Conservation (phyloP, 2,113 vertebrate species). For the Malaclemys terrapin region DNA sequence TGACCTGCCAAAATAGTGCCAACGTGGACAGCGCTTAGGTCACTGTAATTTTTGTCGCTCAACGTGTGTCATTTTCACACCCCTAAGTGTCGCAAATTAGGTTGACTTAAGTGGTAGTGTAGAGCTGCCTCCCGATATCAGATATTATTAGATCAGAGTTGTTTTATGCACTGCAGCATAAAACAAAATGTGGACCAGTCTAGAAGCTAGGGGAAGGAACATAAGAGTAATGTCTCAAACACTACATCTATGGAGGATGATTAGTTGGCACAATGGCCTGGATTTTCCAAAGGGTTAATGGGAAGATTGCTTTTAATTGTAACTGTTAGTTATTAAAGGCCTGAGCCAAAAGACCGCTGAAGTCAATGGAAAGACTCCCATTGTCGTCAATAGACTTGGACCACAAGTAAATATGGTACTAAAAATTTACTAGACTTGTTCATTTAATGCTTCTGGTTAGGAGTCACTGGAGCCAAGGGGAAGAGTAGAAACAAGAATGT, state of each 20-base stretch:
- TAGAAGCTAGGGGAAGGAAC: background rate
- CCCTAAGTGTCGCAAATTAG: no score
- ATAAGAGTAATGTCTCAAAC: background rate
- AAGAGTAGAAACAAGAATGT: background rate
- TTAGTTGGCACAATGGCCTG: background rate
- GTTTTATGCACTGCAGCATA: background rate
- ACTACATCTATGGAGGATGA: background rate
- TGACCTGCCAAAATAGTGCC: no score
- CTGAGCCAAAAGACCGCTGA: background rate
- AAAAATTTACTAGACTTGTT: background rate
- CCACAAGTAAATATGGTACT: background rate
- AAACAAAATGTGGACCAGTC: background rate
- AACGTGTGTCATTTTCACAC: no score
- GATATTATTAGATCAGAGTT: background rate
- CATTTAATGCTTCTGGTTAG: background rate
- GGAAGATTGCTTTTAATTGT: background rate
- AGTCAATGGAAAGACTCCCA: background rate
- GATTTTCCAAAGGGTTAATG: background rate
- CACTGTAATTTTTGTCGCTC: no score
- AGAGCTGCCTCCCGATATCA: background rate
- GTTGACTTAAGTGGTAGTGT: no score
- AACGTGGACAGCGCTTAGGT: no score
- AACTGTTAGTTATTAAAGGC: background rate
- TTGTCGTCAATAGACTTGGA: background rate
- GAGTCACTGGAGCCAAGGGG: background rate